Evolutionary conservation across 1,140 invertebrate genomes (phyloP).

Genomic region (Lineus longissimus): DNA sequence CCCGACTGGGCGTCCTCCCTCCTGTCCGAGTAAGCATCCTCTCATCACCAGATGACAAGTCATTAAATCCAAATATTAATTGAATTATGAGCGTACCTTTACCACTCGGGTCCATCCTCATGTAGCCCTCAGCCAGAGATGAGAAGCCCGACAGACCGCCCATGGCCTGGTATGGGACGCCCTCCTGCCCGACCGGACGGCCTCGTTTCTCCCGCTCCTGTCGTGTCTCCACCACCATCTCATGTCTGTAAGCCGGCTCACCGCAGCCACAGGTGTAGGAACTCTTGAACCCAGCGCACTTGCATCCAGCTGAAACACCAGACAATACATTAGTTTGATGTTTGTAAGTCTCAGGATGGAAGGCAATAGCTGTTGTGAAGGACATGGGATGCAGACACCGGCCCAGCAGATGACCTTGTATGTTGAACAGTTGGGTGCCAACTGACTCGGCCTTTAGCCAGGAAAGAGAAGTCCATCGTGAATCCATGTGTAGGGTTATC

Average conservation of each 20-base stretch:
- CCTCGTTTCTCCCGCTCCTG: slow-evolving; percentile 48
- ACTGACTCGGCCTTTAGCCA: too few species aligned
- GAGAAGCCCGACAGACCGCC: slow-evolving; percentile 54
- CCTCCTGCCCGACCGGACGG: slow-evolving; percentile 50
- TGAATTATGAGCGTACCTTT: slow-evolving; percentile 30
- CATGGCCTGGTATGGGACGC: slow-evolving; percentile 51
- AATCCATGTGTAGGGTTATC: too few species aligned
- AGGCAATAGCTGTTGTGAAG: too few species aligned
- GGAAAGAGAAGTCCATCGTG: too few species aligned
- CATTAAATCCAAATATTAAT: too few species aligned
- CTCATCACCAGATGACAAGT: too few species aligned
- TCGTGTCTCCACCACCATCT: slow-evolving; percentile 49
- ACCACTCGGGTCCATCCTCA: slow-evolving; percentile 53
- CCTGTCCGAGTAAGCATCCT: too few species aligned
- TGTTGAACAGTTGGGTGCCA: too few species aligned
- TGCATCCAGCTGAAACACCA: slow-evolving; percentile 35
- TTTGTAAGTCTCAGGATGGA: too few species aligned
- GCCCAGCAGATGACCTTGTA: too few species aligned
- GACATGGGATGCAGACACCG: too few species aligned
- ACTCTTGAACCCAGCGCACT: slow-evolving; percentile 50
- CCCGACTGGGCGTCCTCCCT: not conserved
- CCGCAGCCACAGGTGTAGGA: slow-evolving; percentile 53
- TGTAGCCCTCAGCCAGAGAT: slow-evolving; percentile 52
- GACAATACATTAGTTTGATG: too few species aligned
- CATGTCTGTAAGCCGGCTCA: slow-evolving; percentile 37